Evolutionary conservation across 2,113 vertebrate species (phyloP).

Genomic region (Sakesphorus luctuosus): DNA sequence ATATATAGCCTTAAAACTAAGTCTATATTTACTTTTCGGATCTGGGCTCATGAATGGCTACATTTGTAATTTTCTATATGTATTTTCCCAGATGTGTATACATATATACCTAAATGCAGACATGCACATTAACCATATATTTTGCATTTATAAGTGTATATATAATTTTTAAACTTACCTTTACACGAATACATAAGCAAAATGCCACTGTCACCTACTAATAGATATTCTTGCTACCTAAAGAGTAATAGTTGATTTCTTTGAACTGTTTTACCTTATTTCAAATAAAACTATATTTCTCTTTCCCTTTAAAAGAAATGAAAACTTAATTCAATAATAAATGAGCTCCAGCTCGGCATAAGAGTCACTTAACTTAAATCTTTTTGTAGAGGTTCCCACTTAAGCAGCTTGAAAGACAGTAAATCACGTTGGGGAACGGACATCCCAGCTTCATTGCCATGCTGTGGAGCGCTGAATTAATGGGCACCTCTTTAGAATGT

Average conservation of each 20-base stretch:
- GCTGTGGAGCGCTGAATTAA: slow-evolving; percentile 78
- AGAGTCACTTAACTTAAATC: slow-evolving; percentile 91
- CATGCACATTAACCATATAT: neutral
- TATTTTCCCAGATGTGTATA: neutral
- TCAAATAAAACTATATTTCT: slow-evolving; percentile 79
- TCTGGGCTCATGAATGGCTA: neutral
- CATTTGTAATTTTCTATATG: neutral
- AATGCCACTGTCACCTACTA: neutral
- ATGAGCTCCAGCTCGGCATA: slow-evolving; percentile 82
- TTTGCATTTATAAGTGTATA: neutral
- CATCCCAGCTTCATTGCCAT: slow-evolving; percentile 80
- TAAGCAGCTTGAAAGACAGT: slow-evolving; percentile 86
- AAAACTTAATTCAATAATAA: slow-evolving; percentile 90
- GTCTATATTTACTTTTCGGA: neutral
- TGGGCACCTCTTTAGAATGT: slow-evolving; percentile 82
- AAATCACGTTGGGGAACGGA: slow-evolving; percentile 82
- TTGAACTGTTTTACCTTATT: slow-evolving; percentile 77
- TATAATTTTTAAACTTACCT: neutral
- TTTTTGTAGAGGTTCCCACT: slow-evolving; percentile 88
- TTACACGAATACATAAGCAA: neutral
- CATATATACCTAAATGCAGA: neutral
- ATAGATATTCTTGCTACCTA: slow-evolving; percentile 39
- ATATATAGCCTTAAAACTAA: neutral
- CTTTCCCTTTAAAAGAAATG: slow-evolving; percentile 81
- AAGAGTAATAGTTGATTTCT: slow-evolving; percentile 63